A percentile compares a stretch with the other conserved stretches of the same genome.
Conservation (phyloP, 2,113 vertebrate species). For the Python bivittatus region DNA sequence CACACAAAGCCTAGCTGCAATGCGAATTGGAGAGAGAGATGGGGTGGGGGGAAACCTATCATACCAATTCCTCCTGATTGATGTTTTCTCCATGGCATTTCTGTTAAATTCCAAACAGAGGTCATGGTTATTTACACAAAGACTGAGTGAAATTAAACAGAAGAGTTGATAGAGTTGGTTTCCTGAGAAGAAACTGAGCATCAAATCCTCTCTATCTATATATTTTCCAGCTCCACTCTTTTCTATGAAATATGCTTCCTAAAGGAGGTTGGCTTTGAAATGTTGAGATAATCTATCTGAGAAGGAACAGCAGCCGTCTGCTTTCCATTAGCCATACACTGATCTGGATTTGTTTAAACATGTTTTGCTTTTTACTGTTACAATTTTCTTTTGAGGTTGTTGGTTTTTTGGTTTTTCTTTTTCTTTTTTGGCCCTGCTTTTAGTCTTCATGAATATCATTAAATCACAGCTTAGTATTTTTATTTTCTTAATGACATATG, state of each 20-base stretch:
- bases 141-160: slow-evolving; percentile 36
- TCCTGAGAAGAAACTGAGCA: not conserved
- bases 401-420: not conserved
- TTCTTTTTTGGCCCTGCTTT: not conserved
- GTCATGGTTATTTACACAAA: slow-evolving; percentile 28
- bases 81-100: slow-evolving; percentile 13
- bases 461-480: not conserved
- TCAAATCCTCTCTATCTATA: not conserved
- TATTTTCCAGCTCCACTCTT: not conserved
- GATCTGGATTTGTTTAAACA: not conserved
- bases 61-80: accelerated
- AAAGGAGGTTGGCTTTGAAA: slow-evolving; percentile 12
- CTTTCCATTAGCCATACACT: slow-evolving; percentile 39
- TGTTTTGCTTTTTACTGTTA: slow-evolving; percentile 5
- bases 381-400: not conserved
- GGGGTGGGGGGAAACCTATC: not conserved
- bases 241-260: slow-evolving; percentile 31
- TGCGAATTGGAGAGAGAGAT: not conserved
- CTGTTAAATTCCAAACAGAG: slow-evolving; percentile 12
- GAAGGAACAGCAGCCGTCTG: not conserved
- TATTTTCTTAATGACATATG: not conserved
- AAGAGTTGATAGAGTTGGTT: not conserved
- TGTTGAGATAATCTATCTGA: slow-evolving; percentile 35
- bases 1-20: not conserved
- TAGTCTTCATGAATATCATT: not conserved